A percentile compares a stretch with the other conserved stretches of the same genome.
These are phyloP conservation scores for Mungos mungo DNA, from an alignment of 2,113 vertebrate species.

Conservation along the genomic window DNA sequence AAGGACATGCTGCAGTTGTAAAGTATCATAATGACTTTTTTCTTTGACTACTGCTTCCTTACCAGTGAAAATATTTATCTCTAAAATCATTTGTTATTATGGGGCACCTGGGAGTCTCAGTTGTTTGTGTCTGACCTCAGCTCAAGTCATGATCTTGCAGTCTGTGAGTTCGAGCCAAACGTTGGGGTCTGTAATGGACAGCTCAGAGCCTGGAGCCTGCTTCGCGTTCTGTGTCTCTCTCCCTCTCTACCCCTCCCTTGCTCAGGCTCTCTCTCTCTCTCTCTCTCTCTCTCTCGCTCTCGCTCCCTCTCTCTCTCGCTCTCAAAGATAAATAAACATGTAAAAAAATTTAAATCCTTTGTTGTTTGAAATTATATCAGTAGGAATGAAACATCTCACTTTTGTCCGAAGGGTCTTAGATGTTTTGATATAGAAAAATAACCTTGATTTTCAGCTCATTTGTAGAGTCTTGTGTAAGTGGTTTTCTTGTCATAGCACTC, in stretches of 20 bases:
- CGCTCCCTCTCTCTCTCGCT: too few species aligned
- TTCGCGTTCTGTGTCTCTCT: too few species aligned
- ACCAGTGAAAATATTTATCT: neutral
- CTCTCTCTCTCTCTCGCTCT: too few species aligned
- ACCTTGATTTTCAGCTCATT: neutral
- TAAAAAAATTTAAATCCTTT: neutral
- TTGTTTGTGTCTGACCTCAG: too few species aligned
- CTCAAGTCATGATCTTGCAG: too few species aligned
- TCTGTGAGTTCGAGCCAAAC: too few species aligned
- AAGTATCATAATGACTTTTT: neutral
- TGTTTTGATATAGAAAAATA: slow-evolving; percentile 2
- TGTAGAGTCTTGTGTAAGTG: neutral
- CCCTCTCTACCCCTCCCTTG: too few species aligned
- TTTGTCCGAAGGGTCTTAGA: neutral
- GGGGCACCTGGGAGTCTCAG: too few species aligned
- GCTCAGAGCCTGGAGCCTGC: too few species aligned
- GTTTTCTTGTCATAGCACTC: neutral
- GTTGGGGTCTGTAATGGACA: too few species aligned
- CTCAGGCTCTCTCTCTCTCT: too few species aligned
- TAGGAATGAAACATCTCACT: slow-evolving; percentile 32
- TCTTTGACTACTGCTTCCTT: neutral
- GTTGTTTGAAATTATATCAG: slow-evolving; percentile 11
- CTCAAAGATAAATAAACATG: too few species aligned
- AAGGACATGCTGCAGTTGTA: neutral
- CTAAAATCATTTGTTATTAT: neutral